phyloP scores from a whole-genome alignment of 2,113 vertebrate genomes.

The Acanthisitta chloris region DNA sequence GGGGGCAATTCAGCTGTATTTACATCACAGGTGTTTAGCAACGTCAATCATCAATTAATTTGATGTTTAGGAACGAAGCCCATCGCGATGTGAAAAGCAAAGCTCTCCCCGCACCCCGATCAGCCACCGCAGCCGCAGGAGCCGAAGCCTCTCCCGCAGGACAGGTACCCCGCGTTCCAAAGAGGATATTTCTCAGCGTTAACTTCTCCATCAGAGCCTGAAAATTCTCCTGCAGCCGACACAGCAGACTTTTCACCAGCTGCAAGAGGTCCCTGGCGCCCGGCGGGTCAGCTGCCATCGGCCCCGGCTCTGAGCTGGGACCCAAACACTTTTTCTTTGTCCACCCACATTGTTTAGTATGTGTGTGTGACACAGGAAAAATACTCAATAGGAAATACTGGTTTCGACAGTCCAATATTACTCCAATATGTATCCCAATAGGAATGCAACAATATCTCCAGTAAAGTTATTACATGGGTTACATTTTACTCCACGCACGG shows the following conservation, averaged over 20 bases:
- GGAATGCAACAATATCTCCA: accelerated
- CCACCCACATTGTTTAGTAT: no score
- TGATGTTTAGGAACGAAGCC: no score
- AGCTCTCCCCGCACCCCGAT: no score
- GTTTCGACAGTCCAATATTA: accelerated
- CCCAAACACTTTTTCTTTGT: neutral
- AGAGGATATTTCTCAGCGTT: slow-evolving; percentile 85
- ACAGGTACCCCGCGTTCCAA: no score
- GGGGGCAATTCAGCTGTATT: no score
- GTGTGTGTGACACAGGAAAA: accelerated
- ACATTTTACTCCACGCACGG: neutral
- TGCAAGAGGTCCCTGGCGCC: neutral
- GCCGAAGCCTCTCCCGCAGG: no score
- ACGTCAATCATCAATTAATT: no score
- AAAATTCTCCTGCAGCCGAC: slow-evolving; percentile 79
- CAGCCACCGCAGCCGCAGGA: neutral
- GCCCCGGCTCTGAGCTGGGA: neutral
- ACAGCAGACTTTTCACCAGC: slow-evolving; percentile 76
- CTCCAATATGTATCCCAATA: accelerated
- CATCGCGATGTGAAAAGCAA: no score
- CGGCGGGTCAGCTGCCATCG: neutral
- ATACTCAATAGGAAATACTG: accelerated
- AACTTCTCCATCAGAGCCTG: slow-evolving; percentile 76
- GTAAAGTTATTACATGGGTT: neutral
- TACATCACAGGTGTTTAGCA: no score